Evolutionary conservation across 2,888 invertebrate genomes (phyloP).

Genomic region (Leucoma salicis): DNA sequence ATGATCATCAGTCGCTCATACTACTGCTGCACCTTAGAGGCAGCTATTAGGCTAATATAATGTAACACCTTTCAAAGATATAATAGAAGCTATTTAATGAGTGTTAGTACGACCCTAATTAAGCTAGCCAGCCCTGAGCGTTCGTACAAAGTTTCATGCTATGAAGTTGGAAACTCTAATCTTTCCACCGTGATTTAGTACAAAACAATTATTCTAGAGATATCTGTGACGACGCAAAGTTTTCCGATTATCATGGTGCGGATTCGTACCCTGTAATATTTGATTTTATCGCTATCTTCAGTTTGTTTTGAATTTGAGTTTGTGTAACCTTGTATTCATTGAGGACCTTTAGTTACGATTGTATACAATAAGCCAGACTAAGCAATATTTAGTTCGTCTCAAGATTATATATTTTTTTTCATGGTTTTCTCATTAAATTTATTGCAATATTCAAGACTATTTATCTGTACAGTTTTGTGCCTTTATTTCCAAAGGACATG

Average conservation of each 20-base stretch:
- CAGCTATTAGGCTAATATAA: too few species aligned
- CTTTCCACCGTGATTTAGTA: slow-evolving; percentile 35
- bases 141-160: slow-evolving; percentile 17
- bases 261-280: slow-evolving; percentile 14
- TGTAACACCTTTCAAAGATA: too few species aligned
- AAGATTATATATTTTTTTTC: too few species aligned
- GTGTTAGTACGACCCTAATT: not conserved
- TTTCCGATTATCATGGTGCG: slow-evolving; percentile 27
- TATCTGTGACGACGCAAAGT: slow-evolving; percentile 31
- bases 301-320: slow-evolving; percentile 1
- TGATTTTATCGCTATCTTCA: slow-evolving; percentile 3
- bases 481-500: too few species aligned
- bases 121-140: slow-evolving; percentile 24
- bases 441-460: too few species aligned
- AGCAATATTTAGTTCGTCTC: too few species aligned
- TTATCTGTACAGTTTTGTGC: too few species aligned
- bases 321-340: not conserved
- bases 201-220: slow-evolving; percentile 35
- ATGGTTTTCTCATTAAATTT: too few species aligned
- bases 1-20: too few species aligned
- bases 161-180: slow-evolving; percentile 33
- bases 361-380: too few species aligned
- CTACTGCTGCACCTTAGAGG: too few species aligned
- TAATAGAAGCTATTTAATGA: too few species aligned
- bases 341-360: not conserved